Base-by-base conservation (phyloP, 2,113 vertebrate genomes). In the Acrocephalus kingi region DNA sequence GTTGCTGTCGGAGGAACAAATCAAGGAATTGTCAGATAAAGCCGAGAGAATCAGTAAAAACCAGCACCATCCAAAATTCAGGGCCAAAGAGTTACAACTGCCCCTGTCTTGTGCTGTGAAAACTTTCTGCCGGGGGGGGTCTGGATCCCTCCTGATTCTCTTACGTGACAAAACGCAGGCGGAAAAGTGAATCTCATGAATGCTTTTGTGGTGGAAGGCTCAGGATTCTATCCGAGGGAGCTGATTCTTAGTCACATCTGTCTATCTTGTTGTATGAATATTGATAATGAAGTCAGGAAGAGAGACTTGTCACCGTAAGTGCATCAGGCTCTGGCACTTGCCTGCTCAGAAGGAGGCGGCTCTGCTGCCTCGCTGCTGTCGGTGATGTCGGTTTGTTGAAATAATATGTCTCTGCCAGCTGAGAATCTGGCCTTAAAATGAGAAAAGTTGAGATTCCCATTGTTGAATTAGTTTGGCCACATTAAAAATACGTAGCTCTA, bases 381-480 rank as follows among this genome's bases (percentile, higher is more conserved):
- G 69, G 72, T 69, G 74, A 13, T 94, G 88, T 84, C 37, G 77
- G 83, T 75, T 92, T 93, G 92, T 93, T 90, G 96, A 92, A 93
- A 92, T 92, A 92, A 92, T 93, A 74, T 74, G 71, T 93, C 89
- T 75, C 62, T 95, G 96, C 94, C 96, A 96, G 90, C 93, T 94
- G 96, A 97, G 93, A 93, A 92, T 95, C 68, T 92, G 96, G 90
- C 88, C 93, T 45, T 58, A 33, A 84, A 84, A 93, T 16, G 86
- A 84, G 95, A 93, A 92, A 95, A 96, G 94, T 93, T 96, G 96
- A 96, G 92, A 92, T 96, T 87, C 92, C 94, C 92, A 94, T 97
- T 93, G 92, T 96, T 92, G 93, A 86, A 82, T 96, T 79, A 94
- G 92, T 94, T 96, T 96, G 95, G 94, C 96, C 94, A 95, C 96